Base-by-base conservation (phyloP, 2,797 vertebrate species). In the Staurois parvus region DNA sequence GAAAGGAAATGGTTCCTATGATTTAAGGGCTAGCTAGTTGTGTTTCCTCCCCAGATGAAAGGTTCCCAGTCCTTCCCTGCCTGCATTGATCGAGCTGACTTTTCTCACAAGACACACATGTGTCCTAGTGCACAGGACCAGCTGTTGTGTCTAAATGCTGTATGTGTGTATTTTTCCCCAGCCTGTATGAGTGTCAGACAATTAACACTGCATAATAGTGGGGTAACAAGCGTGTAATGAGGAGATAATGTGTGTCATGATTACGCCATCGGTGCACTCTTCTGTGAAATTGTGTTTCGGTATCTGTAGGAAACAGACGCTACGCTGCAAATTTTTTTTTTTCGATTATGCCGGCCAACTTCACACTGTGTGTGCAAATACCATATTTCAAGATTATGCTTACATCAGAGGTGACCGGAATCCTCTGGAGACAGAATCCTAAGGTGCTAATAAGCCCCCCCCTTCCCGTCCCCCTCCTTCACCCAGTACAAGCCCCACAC, bases 151-250 rank as follows among this genome's bases (percentile, higher is more conserved):
- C 12, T 21, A 19, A 29, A 74, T 34, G 9, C 48, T 3, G 28
- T 15, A 19, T 48, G 62, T 30, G 29, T 15, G 10, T 68, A 2
- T 30, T 37, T 64, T 26, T 77, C 17, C 42, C 6, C 45, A 28
- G 67, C 34, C 77, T 28, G 15, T 28, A n/a, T 79, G 48, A 66
- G 70, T 32, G 34, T 28, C 69, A 66, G 42, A 30, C 77, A 85
- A 79, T 79, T 85, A 74, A 68, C 83, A 37, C 62, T 79, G 76
- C 66, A 85, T 84, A 79, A 79, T 72, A 48, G 28, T 7, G 70
- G 83, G 28, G 68, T 84, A 79, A 84, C 83, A 84, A 84, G 83
- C 83, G 68, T 84, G 83, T 84, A 84, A 84, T 84, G 66, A 77
- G 75, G 28, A 84, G 83, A 79, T 84, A 73, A 84, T 79, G 69